phyloP scores from a whole-genome alignment of 2,797 vertebrate species.

The Euphonia xanthogaster region DNA sequence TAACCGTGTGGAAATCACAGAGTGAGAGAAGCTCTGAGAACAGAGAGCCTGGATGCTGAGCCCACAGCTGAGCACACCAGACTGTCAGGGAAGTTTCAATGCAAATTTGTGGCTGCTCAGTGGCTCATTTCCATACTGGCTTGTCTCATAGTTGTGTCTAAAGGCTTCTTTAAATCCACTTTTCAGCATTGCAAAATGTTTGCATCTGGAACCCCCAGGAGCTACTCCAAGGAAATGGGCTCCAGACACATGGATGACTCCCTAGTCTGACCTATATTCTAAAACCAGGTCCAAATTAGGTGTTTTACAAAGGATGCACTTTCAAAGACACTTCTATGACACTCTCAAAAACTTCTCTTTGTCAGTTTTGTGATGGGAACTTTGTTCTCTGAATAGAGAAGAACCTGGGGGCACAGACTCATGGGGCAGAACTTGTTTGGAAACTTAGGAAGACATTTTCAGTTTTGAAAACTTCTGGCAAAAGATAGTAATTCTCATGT shows the following conservation, averaged over 20 bases:
- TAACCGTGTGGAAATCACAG: background rate
- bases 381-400: background rate
- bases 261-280: background rate
- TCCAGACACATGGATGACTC: background rate
- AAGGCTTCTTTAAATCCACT: background rate
- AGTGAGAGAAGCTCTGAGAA: background rate
- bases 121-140: background rate
- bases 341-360: background rate
- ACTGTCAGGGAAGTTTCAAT: background rate
- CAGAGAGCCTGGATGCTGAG: background rate
- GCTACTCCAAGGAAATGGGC: background rate
- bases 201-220: background rate
- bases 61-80: background rate
- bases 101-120: conserved; percentile 19
- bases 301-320: background rate
- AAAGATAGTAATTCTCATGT: background rate
- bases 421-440: background rate
- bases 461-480: background rate
- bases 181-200: background rate
- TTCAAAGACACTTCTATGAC: background rate
- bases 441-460: background rate
- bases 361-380: background rate
- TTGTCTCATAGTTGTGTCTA: background rate
- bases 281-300: background rate
- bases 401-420: background rate